Conservation (phyloP, 1,140 invertebrate species). For the Ectropis grisescens region DNA sequence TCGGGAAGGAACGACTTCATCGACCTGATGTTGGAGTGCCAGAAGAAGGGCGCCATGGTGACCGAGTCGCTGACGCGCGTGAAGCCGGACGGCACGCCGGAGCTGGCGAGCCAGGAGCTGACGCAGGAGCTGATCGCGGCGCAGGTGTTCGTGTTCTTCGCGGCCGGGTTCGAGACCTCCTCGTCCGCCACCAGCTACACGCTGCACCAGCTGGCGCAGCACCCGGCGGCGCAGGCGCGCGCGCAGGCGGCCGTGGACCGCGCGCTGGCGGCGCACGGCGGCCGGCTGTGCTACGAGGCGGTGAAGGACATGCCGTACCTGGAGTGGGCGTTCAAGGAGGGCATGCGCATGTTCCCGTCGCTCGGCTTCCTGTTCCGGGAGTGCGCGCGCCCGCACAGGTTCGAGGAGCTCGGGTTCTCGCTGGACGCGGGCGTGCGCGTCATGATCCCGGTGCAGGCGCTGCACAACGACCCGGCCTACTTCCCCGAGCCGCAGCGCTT, state of each 20-base stretch:
- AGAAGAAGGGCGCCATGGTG: slow-evolving; percentile 33
- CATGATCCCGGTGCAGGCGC: slow-evolving; percentile 46
- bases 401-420: slow-evolving; percentile 36
- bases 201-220: slow-evolving; percentile 67
- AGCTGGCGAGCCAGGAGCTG: slow-evolving; percentile 16
- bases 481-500: slow-evolving; percentile 70
- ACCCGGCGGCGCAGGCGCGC: slow-evolving; percentile 71
- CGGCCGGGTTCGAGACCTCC: slow-evolving; percentile 73
- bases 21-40: slow-evolving; percentile 68
- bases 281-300: slow-evolving; percentile 44
- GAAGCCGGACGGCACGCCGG: slow-evolving; percentile 25
- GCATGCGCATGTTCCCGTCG: slow-evolving; percentile 58
- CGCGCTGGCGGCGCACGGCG: slow-evolving; percentile 32
- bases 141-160: slow-evolving; percentile 70
- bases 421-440: slow-evolving; percentile 43
- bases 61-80: slow-evolving; percentile 45
- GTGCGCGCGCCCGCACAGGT: slow-evolving; percentile 47
- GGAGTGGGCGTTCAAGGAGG: slow-evolving; percentile 53
- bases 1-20: slow-evolving; percentile 66
- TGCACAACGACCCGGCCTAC: slow-evolving; percentile 70
- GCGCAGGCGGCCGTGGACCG: slow-evolving; percentile 69
- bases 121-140: slow-evolving; percentile 37
- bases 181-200: slow-evolving; percentile 65
- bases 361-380: slow-evolving; percentile 42
- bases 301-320: slow-evolving; percentile 56